A percentile compares a stretch with the other conserved stretches of the same genome.
Conservation (phyloP, 2,113 vertebrate genomes). For the Perognathus longimembris region DNA sequence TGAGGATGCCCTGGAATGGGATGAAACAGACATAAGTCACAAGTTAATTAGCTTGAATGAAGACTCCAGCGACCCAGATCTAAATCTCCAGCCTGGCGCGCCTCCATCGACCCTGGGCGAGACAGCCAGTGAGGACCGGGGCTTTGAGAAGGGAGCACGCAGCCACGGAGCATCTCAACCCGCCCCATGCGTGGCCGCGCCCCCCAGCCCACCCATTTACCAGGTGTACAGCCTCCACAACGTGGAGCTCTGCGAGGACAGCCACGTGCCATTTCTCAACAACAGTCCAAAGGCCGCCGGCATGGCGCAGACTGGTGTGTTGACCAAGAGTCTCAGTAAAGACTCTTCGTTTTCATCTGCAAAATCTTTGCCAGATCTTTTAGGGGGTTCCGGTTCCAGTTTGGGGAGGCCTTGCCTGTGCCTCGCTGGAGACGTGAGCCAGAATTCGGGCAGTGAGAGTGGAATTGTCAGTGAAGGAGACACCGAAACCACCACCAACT, state of each 20-base stretch:
- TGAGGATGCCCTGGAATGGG: slow-evolving; percentile 98
- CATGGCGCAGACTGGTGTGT: slow-evolving; percentile 83
- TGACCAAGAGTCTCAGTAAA: slow-evolving; percentile 93
- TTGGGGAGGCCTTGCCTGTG: slow-evolving; percentile 79
- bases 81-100: slow-evolving; percentile 79
- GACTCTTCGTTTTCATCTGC: slow-evolving; percentile 95
- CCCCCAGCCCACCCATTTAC: slow-evolving; percentile 88
- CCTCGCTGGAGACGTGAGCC: slow-evolving; percentile 86
- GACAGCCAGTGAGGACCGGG: slow-evolving; percentile 65
- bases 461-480: slow-evolving; percentile 96
- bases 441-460: slow-evolving; percentile 94
- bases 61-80: slow-evolving; percentile 87
- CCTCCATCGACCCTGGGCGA: slow-evolving; percentile 80
- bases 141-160: slow-evolving; percentile 77
- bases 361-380: slow-evolving; percentile 94
- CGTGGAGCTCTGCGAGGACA: slow-evolving; percentile 90
- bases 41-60: slow-evolving; percentile 90
- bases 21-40: slow-evolving; percentile 96
- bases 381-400: slow-evolving; percentile 86
- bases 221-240: slow-evolving; percentile 95
- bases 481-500: slow-evolving; percentile 90
- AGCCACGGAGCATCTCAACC: slow-evolving; percentile 71
- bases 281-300: slow-evolving; percentile 78
- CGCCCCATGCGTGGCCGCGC: slow-evolving; percentile 74
- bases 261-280: slow-evolving; percentile 84